Base-by-base conservation (phyloP, 2,113 vertebrate genomes). In the Lepus timidus region DNA sequence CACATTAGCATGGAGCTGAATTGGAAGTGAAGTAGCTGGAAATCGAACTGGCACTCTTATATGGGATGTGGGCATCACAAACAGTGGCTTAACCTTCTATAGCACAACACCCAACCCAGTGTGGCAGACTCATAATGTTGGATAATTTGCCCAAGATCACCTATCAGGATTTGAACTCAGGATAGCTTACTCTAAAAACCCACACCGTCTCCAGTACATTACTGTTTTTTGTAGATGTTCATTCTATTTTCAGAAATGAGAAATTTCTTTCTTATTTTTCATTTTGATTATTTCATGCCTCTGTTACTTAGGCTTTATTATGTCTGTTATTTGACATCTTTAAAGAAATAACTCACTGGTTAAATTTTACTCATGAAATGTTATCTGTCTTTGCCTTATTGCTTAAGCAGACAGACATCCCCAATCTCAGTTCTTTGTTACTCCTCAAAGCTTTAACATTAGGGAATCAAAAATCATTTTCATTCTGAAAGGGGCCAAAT, bases 281-380 rank as follows among this genome's bases (percentile, higher is more conserved):
- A 55, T 61, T 93, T 84, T 74, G 29, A 55, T 92, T 83, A 84
- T 87, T 73, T 83, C 25, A 7, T 93, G 19, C 31, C 29, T 90
- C 51, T 91, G 0, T 71, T 68, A 81, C 7, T 44, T 44, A 44
- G 62, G 76, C 44, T 51, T 92, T 79, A 22, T 79, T 92, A 11
- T 58, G 16, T 86, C 25, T 70, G 10, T 58, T 73, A 78, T 33
- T 87, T 90, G 52, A 88, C 73, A 85, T 88, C 49, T 91, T 90
- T 79, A 25, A 94, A 87, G 33, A 93, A 96, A 14, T 70, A 93
- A 75, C 4, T 87, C 22, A 64, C 6, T 55, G 33, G 5, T 83
- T 80, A 64, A 75, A 75, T 85, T 93, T 91, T 91, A 67, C n/a
- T 93, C 39, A 52, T 82, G 36, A 90, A 85, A 61, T 9, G 75